phyloP scores from a whole-genome alignment of 30 jellyfish, hydroid and myxozoan genomes.

The Hydractinia symbiolongicarpus region DNA sequence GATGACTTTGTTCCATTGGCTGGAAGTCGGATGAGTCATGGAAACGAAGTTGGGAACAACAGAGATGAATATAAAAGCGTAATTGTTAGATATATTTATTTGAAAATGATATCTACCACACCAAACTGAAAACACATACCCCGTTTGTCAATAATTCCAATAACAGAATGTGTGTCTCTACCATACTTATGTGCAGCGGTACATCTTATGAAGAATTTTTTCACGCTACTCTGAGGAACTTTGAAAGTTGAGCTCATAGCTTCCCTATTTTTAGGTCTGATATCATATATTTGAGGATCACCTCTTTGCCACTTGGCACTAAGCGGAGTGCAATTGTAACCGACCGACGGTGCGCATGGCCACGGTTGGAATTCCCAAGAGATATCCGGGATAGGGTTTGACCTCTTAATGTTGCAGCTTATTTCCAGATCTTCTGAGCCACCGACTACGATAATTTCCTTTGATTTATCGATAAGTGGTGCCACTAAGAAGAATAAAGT shows the following conservation, averaged over 20 bases:
- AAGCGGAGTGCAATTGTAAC: slow-evolving; percentile 23
- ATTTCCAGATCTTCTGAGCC: slow-evolving; percentile 15
- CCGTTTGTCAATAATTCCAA: slow-evolving; percentile 25
- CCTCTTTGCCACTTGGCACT: slow-evolving; percentile 16
- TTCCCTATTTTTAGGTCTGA: background rate
- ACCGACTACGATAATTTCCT: slow-evolving; percentile 37
- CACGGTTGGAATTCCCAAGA: slow-evolving; percentile 66
- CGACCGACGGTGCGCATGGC: slow-evolving; percentile 43
- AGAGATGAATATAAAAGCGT: no score
- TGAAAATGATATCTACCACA: background rate
- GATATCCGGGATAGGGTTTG: slow-evolving; percentile 64
- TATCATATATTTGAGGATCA: slow-evolving; percentile 5
- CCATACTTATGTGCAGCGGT: slow-evolving; percentile 23
- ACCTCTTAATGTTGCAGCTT: slow-evolving; percentile 34
- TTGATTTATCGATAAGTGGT: slow-evolving; percentile 28
- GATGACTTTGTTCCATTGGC: no score
- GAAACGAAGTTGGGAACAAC: no score
- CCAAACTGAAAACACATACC: background rate
- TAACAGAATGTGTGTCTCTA: slow-evolving; percentile 12
- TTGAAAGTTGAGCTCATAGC: slow-evolving; percentile 18
- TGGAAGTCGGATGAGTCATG: no score
- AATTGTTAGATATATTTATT: no score
- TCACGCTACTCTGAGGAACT: slow-evolving; percentile 11
- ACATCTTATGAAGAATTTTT: slow-evolving; percentile 22
- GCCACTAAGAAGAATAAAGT: slow-evolving; percentile 1